Evolutionary conservation across 2,113 vertebrate species (phyloP).

Genomic region (Corapipo altera): DNA sequence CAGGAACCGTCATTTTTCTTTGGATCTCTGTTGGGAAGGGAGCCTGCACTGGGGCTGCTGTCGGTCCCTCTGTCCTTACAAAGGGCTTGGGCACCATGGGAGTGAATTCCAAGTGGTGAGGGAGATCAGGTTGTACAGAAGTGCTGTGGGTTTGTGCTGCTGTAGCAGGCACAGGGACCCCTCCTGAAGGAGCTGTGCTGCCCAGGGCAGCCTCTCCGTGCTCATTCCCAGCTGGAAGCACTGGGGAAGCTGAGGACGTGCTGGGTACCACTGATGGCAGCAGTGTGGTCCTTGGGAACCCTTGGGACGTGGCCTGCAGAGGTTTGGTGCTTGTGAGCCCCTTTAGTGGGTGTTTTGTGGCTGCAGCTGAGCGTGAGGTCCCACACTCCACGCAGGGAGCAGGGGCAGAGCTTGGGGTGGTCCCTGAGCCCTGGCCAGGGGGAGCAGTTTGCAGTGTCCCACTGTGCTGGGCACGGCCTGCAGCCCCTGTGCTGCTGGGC

Average conservation of each 20-base stretch:
- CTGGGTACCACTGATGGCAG: neutral
- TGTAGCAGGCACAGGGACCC: accelerated
- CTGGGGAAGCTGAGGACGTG: accelerated
- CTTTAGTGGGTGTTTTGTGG: neutral
- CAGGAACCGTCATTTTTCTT: neutral
- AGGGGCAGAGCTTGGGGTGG: neutral
- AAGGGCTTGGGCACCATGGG: neutral
- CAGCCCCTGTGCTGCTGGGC: neutral
- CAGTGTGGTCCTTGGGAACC: neutral
- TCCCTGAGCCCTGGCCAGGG: neutral
- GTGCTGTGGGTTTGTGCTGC: neutral
- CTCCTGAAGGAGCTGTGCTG: neutral
- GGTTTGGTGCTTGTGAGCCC: neutral
- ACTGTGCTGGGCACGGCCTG: neutral
- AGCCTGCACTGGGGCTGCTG: accelerated
- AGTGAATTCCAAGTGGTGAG: neutral
- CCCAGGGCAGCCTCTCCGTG: accelerated
- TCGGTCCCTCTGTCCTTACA: accelerated
- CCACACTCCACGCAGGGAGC: neutral
- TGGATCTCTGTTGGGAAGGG: neutral
- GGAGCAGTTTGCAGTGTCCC: neutral
- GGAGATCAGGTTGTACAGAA: neutral
- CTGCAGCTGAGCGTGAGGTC: neutral
- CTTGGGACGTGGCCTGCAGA: accelerated
- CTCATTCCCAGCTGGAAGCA: neutral